Evolutionary conservation across 2,797 vertebrate species (phyloP).

Genomic region (Acanthurus lineatus): DNA sequence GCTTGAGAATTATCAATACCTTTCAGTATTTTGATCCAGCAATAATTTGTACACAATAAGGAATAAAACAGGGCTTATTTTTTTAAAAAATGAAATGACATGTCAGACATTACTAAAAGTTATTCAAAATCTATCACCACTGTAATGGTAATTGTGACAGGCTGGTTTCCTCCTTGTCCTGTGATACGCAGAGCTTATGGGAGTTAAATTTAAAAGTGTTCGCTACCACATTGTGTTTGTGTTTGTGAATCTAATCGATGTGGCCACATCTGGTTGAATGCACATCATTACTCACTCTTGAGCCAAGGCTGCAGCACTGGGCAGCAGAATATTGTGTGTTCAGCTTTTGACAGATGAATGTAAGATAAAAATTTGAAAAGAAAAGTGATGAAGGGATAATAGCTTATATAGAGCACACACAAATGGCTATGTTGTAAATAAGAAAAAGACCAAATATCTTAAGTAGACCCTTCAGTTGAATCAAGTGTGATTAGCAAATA

Average conservation of each 20-base stretch:
- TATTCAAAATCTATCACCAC: neutral
- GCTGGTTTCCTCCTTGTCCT: slow-evolving; percentile 26
- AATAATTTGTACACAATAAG: neutral
- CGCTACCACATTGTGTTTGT: neutral
- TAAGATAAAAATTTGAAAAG: neutral
- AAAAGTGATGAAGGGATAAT: neutral
- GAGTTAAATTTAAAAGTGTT: neutral
- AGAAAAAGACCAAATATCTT: neutral
- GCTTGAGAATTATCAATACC: neutral
- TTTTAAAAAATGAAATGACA: neutral
- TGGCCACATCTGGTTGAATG: slow-evolving; percentile 17
- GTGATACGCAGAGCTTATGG: neutral
- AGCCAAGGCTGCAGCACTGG: neutral
- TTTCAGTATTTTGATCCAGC: neutral
- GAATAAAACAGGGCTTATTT: neutral
- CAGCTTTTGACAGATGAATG: neutral
- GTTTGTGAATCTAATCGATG: neutral
- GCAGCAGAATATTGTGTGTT: no score
- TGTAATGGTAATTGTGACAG: slow-evolving; percentile 6
- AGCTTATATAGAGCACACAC: neutral
- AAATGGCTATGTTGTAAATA: neutral
- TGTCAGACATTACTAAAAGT: neutral
- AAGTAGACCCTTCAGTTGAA: neutral
- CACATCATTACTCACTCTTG: neutral
- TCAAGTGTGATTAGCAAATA: neutral